Percentiles rank a stretch among this genome's conserved stretches.
Conservation (phyloP, 2,888 invertebrate genomes). For the Himalopsyche tibetana region DNA sequence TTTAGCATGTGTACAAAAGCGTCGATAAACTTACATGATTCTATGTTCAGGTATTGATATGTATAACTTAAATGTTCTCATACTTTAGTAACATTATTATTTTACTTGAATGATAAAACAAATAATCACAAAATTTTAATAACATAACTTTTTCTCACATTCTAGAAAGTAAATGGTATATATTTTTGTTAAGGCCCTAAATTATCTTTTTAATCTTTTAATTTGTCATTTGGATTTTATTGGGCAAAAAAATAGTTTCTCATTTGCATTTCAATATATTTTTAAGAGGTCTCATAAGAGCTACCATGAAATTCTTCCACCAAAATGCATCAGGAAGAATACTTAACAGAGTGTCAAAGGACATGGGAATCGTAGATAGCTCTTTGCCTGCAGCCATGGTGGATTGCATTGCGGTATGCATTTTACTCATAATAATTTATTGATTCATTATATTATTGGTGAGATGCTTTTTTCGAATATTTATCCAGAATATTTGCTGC, state of each 20-base stretch:
- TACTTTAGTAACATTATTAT: not conserved
- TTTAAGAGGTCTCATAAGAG: slow-evolving; percentile 80
- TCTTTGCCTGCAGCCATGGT: slow-evolving; percentile 75
- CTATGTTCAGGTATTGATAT: slow-evolving; percentile 80
- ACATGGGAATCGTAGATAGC: slow-evolving; percentile 79
- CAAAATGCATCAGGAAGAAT: slow-evolving; percentile 82
- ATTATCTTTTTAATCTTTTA: not conserved
- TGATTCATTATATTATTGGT: no score
- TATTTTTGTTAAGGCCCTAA: no score
- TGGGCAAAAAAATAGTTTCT: no score
- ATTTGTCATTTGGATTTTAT: not conserved
- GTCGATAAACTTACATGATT: slow-evolving; percentile 85
- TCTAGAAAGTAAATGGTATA: no score
- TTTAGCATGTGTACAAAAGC: slow-evolving; percentile 86
- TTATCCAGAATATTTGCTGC: no score
- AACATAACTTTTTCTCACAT: no score
- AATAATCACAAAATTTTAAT: no score
- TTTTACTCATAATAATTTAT: not conserved
- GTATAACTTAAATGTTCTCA: slow-evolving; percentile 56
- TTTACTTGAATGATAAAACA: not conserved
- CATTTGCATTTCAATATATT: not conserved
- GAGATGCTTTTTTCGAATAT: no score
- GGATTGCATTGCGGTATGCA: slow-evolving; percentile 77
- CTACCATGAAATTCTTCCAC: slow-evolving; percentile 87
- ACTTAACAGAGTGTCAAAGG: slow-evolving; percentile 82